phyloP scores from a whole-genome alignment of 2,797 vertebrate genomes.

The Scolopax rusticola region DNA sequence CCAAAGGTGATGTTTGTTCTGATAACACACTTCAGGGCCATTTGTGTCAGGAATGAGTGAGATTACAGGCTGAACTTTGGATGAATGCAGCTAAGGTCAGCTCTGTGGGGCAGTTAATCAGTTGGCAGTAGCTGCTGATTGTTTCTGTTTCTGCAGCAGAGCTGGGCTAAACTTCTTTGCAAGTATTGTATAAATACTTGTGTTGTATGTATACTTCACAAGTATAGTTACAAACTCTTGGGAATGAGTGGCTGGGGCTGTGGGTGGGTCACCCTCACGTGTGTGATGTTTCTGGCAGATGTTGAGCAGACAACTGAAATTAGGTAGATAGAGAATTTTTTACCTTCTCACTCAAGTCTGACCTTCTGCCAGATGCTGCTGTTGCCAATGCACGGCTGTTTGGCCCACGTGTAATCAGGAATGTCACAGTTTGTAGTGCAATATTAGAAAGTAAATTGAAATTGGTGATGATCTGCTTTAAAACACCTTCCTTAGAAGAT shows the following conservation, averaged over 20 bases:
- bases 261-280: accelerated
- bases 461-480: background rate
- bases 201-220: background rate
- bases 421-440: background rate
- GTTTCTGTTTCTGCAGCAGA: background rate
- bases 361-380: accelerated
- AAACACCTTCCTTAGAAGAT: background rate
- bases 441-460: background rate
- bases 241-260: accelerated
- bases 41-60: background rate
- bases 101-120: background rate
- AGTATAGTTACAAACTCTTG: background rate
- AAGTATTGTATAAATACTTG: background rate
- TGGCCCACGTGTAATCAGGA: background rate
- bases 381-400: accelerated
- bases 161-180: background rate
- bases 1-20: constrained; percentile 87
- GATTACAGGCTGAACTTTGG: background rate
- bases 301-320: background rate
- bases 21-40: accelerated
- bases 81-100: background rate
- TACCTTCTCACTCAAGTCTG: background rate
- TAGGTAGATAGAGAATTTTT: background rate
- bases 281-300: background rate
- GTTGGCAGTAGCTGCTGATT: background rate